A percentile compares a stretch with the other conserved stretches of the same genome.
phyloP scores from a whole-genome alignment of 2,888 invertebrate genomes.

The Agrochola circellaris region DNA sequence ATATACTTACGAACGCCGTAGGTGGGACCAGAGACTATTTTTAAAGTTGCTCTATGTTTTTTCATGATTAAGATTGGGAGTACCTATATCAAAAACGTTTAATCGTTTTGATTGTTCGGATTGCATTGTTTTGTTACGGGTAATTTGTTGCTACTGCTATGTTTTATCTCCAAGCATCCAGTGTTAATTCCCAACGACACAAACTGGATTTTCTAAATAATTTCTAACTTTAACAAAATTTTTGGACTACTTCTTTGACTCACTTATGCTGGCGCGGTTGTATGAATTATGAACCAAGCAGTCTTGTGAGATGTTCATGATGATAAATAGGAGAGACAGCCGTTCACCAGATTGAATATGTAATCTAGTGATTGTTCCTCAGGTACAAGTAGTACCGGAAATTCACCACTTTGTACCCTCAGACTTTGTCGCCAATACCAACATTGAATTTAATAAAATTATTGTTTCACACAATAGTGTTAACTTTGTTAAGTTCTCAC shows the following conservation, averaged over 20 bases:
- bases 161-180: slow-evolving; percentile 9
- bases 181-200: background rate
- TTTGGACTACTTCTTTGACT: background rate
- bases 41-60: slow-evolving; percentile 72
- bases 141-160: slow-evolving; percentile 33
- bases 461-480: too few species aligned
- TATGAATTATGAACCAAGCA: too few species aligned
- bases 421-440: too few species aligned
- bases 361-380: background rate
- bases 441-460: too few species aligned
- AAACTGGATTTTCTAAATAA: background rate
- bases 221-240: background rate
- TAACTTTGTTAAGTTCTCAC: too few species aligned
- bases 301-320: background rate
- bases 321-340: background rate
- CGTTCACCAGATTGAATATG: background rate
- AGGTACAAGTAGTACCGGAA: too few species aligned
- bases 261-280: too few species aligned
- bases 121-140: slow-evolving; percentile 52
- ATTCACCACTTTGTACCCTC: too few species aligned
- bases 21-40: slow-evolving; percentile 81
- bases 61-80: slow-evolving; percentile 65
- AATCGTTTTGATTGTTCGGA: slow-evolving; percentile 66
- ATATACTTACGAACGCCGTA: slow-evolving; percentile 80
- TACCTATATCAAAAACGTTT: slow-evolving; percentile 64